Conservation (phyloP, 2,888 invertebrate species). For the Callyntrura sp. region DNA sequence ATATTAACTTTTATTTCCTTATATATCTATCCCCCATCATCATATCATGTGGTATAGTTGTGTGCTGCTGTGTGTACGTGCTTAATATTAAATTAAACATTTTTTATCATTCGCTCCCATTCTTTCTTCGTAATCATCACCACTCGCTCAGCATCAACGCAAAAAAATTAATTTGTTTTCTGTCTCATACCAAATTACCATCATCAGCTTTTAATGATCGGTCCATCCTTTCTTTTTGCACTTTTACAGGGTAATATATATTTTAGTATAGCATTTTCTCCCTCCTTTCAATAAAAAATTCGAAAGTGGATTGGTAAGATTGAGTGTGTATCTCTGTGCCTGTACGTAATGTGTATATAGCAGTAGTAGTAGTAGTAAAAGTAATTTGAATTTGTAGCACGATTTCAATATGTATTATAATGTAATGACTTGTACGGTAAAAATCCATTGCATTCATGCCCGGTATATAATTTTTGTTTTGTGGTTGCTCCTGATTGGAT, state of each 20-base stretch:
- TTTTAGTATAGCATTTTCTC: not conserved
- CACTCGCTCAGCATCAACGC: conserved; percentile 34
- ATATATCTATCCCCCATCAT: conserved; percentile 19
- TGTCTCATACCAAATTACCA: conserved; percentile 29
- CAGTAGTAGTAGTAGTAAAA: conserved; percentile 2
- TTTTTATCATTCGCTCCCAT: not conserved
- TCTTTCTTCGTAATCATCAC: conserved; percentile 27
- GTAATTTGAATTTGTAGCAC: conserved; percentile 64
- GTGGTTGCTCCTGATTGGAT: conserved; percentile 71
- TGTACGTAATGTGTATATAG: not conserved
- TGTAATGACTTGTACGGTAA: conserved; percentile 60
- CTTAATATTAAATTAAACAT: not conserved
- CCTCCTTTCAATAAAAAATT: conserved; percentile 3
- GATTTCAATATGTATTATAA: conserved; percentile 49
- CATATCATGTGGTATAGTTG: not conserved
- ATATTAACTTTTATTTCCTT: conserved; percentile 31
- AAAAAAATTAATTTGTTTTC: conserved; percentile 54
- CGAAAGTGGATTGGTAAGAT: conserved; percentile 69
- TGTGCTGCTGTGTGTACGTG: conserved; percentile 21
- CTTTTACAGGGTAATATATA: conserved; percentile 38
- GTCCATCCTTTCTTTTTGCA: conserved; percentile 64
- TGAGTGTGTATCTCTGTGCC: not conserved
- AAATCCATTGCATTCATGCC: conserved; percentile 72
- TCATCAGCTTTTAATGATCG: conserved; percentile 32
- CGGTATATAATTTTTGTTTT: conserved; percentile 59